Percentiles rank a stretch among this genome's conserved stretches.
These are phyloP conservation scores for Hippotragus niger DNA, from an alignment of 2,113 vertebrate species.

Conservation along the genomic window DNA sequence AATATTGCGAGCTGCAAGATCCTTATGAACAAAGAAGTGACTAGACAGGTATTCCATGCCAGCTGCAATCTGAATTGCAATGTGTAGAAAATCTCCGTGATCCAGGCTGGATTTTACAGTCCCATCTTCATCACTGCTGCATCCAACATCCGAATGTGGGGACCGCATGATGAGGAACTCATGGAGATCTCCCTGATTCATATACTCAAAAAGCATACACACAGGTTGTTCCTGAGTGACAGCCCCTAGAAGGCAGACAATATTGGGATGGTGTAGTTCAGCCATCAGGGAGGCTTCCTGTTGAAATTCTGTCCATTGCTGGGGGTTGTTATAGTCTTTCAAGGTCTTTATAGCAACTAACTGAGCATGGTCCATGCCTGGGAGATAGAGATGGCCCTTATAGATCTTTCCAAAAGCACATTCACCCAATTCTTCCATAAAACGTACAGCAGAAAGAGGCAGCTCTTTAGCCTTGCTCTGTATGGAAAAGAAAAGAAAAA, in stretches of 20 bases:
- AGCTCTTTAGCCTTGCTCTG: constrained; percentile 97
- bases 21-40: constrained; percentile 96
- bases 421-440: constrained; percentile 98
- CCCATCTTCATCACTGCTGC: constrained; percentile 97
- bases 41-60: constrained; percentile 97
- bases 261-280: constrained; percentile 94
- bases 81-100: constrained; percentile 95
- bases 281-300: constrained; percentile 93
- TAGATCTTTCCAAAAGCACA: constrained; percentile 95
- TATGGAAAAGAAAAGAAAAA: neutral
- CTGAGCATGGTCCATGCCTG: constrained; percentile 97
- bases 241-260: constrained; percentile 94
- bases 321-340: constrained; percentile 91
- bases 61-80: constrained; percentile 93
- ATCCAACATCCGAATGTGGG: constrained; percentile 95
- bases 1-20: constrained; percentile 95
- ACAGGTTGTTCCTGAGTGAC: constrained; percentile 97
- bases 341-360: constrained; percentile 97
- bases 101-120: constrained; percentile 97
- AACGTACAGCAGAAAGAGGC: constrained; percentile 95
- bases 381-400: constrained; percentile 97
- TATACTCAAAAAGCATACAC: constrained; percentile 96
- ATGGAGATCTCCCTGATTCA: constrained; percentile 95
- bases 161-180: constrained; percentile 99
- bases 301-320: constrained; percentile 97